Evolutionary conservation across 2,888 invertebrate species (phyloP), one percentile per base, ranked within the genome.

Genomic region (Macaria liturata): DNA sequence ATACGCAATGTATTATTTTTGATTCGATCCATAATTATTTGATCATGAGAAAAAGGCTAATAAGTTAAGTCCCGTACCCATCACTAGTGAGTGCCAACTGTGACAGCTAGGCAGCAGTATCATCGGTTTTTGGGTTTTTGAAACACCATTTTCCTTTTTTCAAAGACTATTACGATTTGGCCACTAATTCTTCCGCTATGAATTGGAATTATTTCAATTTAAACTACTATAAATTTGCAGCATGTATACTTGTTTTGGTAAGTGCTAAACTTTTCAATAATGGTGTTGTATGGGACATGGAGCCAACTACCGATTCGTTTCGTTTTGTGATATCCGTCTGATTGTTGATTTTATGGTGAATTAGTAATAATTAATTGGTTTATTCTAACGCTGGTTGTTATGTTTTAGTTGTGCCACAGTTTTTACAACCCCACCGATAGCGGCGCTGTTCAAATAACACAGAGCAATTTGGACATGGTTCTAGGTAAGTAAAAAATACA

Each of bases 391-490:
- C 57, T 53, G 67, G 72, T 80, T 86, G 81, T 85, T 90, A 73
- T 83, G 78, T 90, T 91, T 80, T 81, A 91, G 91, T 76, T 91
- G 70, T 91, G 88, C 75, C 90, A 91, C 78, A 83, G 86, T 83
- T 95, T 95, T 89, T 95, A 95, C 83, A 95, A 95, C 81, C 95
- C 96, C 67, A 95, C 95, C 66, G 94, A 96, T 90, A 96, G 96
- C 85, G 97, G 96, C 59, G 97, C 97, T 65, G 95, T 97, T 55
- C 94, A 96, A 81, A 93, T 98, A 78, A 96, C 95, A 65, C 93
- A 94, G 85, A 93, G 95, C 81, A 97, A 96, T 91, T 94, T 97
- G 91, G 97, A 97, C 91, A 95, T 95, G 94, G 95, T 95, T 67
- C 92, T 97, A 93, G 96, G 97, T 97, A 89, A 94, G 93, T 56